These are phyloP conservation scores for Amphipoea oculea DNA, from an alignment of 2,888 invertebrate genomes.

Conservation along the genomic window DNA sequence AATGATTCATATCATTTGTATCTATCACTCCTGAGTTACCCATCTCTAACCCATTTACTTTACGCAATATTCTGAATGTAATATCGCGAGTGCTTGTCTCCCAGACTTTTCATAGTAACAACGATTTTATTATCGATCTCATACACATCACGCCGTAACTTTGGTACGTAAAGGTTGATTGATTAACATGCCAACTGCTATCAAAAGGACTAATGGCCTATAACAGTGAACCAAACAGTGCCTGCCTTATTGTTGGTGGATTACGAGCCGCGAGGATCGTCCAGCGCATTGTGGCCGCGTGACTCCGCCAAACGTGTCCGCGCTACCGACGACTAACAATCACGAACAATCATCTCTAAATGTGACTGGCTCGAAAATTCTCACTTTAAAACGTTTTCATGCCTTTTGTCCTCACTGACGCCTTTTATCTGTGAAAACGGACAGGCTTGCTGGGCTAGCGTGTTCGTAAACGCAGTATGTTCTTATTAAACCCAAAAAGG, in stretches of 20 bases:
- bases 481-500: conserved; percentile 26
- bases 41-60: conserved; percentile 53
- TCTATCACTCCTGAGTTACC: too few relatives aligned
- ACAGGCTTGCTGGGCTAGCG: background rate
- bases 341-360: conserved; percentile 24
- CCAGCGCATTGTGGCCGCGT: conserved; percentile 45
- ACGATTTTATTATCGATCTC: conserved; percentile 54
- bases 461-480: conserved; percentile 24
- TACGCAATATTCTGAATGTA: conserved; percentile 42
- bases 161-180: conserved; percentile 66
- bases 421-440: conserved; percentile 19
- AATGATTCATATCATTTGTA: too few relatives aligned
- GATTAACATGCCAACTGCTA: conserved; percentile 70
- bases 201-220: conserved; percentile 68
- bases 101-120: conserved; percentile 32
- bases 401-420: background rate
- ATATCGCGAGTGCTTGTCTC: conserved; percentile 53
- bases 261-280: conserved; percentile 40
- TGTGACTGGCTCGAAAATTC: conserved; percentile 4
- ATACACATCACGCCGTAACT: conserved; percentile 33
- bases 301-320: conserved; percentile 37
- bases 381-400: background rate
- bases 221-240: conserved; percentile 54
- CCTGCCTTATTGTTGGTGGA: conserved; percentile 60
- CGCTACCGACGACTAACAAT: conserved; percentile 10